Conservation (phyloP, 2,113 vertebrate genomes). For the Trogon melanurus region DNA sequence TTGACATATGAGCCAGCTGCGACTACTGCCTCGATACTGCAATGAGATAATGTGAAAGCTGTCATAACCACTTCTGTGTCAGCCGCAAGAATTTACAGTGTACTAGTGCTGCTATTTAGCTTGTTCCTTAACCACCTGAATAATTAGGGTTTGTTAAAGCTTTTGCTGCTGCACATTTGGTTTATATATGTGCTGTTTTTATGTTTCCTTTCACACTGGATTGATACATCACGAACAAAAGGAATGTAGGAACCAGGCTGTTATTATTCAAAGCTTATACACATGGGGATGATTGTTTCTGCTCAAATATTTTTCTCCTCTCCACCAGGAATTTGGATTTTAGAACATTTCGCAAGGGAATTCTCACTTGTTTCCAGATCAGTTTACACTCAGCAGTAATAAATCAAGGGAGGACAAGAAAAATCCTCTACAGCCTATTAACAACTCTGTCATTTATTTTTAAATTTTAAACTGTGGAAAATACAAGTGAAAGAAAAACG, state of each 20-base stretch:
- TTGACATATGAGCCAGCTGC: conserved; percentile 86
- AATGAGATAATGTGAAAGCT: conserved; percentile 83
- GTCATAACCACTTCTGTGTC: conserved; percentile 80
- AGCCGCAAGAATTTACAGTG: conserved; percentile 77
- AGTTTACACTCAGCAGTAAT: conserved; percentile 59
- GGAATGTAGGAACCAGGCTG: conserved; percentile 45
- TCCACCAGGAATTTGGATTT: conserved; percentile 63
- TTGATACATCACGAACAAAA: conserved; percentile 63
- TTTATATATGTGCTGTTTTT: conserved; percentile 41
- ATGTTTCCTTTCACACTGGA: conserved; percentile 45
- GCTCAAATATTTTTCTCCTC: conserved; percentile 42
- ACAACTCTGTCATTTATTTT: conserved; percentile 61
- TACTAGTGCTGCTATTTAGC: conserved; percentile 65
- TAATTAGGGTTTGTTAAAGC: conserved; percentile 79
- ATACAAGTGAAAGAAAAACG: conserved; percentile 3
- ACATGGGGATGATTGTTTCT: conserved; percentile 39
- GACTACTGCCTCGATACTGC: conserved; percentile 79
- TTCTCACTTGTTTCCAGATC: conserved; percentile 67
- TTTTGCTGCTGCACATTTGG: conserved; percentile 34
- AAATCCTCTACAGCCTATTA: conserved; percentile 50
- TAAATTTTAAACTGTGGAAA: conserved; percentile 42
- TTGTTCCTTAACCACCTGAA: conserved; percentile 78
- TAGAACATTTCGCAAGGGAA: conserved; percentile 55
- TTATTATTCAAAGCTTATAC: conserved; percentile 63
- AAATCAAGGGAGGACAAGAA: conserved; percentile 57